Percentiles rank a stretch among this genome's conserved stretches.
Evolutionary conservation across 2,113 vertebrate genomes (phyloP).

Genomic region (Labeo catla): DNA sequence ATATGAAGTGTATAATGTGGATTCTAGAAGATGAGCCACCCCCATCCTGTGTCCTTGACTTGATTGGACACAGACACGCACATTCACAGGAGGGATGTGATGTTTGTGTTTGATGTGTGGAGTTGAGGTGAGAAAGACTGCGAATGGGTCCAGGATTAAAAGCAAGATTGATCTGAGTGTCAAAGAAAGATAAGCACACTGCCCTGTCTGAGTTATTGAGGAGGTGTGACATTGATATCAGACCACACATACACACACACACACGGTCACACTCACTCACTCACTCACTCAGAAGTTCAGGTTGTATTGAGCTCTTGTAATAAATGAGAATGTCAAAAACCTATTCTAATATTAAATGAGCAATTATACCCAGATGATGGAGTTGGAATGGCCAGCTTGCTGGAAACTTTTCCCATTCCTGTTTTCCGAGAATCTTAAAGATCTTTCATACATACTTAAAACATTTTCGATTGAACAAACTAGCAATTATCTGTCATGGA

Average conservation of each 20-base stretch:
- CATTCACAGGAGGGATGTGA: conserved; percentile 30
- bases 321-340: conserved; percentile 39
- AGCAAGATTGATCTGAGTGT: conserved; percentile 65
- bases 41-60: conserved; percentile 46
- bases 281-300: not conserved
- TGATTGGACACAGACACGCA: conserved; percentile 31
- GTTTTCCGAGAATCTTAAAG: not conserved
- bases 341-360: conserved; percentile 52
- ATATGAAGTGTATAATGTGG: conserved; percentile 46
- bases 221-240: conserved; percentile 55
- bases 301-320: conserved; percentile 24
- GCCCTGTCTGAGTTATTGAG: conserved; percentile 58
- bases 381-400: conserved; percentile 8
- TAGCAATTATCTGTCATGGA: conserved; percentile 30
- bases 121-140: conserved; percentile 42
- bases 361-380: conserved; percentile 46
- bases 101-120: conserved; percentile 55
- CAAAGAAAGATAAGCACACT: conserved; percentile 60
- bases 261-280: conserved; percentile 33
- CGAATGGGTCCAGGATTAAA: conserved; percentile 54
- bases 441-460: conserved; percentile 9
- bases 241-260: conserved; percentile 32
- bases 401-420: conserved; percentile 21
- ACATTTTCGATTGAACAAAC: not conserved
- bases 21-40: conserved; percentile 29